Percentiles rank a stretch among this genome's conserved stretches.
Evolutionary conservation across 2,797 vertebrate species (phyloP).

Genomic region (Neosalanx taihuensis): DNA sequence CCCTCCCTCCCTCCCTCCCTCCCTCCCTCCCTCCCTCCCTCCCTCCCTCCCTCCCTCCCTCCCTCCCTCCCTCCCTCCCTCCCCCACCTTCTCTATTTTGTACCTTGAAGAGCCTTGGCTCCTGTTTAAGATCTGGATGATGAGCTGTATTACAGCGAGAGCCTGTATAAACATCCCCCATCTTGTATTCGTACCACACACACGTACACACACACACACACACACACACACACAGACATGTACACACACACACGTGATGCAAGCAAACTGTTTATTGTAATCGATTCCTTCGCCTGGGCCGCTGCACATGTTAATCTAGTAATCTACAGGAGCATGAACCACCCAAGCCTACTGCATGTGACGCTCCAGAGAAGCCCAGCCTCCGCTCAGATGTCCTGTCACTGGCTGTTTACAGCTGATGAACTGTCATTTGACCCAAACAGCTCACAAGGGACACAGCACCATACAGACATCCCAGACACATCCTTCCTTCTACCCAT

Average conservation of each 20-base stretch:
- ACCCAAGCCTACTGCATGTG: conserved; percentile 29
- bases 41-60: neutral
- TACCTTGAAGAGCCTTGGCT: conserved; percentile 10
- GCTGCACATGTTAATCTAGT: conserved; percentile 35
- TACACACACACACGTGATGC: conserved; percentile 14
- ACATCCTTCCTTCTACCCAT: conserved; percentile 26
- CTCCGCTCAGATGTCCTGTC: conserved; percentile 44
- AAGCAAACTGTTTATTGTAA: conserved; percentile 27
- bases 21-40: neutral
- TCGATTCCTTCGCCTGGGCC: conserved; percentile 20
- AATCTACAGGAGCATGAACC: conserved; percentile 31
- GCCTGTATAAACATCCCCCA: neutral
- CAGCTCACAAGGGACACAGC: neutral
- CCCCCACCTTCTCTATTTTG: conserved; percentile 3
- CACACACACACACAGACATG: neutral
- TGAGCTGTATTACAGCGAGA: neutral
- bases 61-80: neutral
- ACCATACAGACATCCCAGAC: neutral
- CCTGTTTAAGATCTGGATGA: conserved; percentile 6
- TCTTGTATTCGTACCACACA: neutral
- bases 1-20: neutral
- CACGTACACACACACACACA: neutral
- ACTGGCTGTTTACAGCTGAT: conserved; percentile 44
- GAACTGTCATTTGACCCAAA: conserved; percentile 31
- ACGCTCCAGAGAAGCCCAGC: conserved; percentile 32